A percentile compares a stretch with the other conserved stretches of the same genome.
Evolutionary conservation across 2,113 vertebrate genomes (phyloP).

Genomic region (zebrafish (Danio rerio)): DNA sequence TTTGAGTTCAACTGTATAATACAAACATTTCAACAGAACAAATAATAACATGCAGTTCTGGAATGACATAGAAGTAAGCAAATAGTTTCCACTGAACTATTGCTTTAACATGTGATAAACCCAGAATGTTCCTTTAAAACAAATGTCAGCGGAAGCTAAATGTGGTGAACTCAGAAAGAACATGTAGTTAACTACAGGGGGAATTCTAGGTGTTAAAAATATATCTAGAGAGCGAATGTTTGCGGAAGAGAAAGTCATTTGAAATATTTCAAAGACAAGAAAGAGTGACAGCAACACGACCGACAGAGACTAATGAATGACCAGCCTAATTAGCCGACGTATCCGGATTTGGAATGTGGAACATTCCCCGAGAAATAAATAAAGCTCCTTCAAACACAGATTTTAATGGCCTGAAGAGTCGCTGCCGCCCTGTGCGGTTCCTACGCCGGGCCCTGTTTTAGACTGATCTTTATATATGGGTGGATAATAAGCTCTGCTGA

Average conservation of each 20-base stretch:
- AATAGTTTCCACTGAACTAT: neutral
- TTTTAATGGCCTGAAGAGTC: conserved; percentile 20
- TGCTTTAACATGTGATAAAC: neutral
- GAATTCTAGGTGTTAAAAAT: neutral
- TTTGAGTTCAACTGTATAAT: no score
- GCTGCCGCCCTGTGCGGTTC: neutral
- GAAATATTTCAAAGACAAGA: conserved; percentile 17
- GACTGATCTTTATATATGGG: conserved; percentile 12
- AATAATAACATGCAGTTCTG: neutral
- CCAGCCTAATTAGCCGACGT: conserved; percentile 44
- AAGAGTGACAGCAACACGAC: neutral
- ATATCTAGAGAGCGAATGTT: neutral
- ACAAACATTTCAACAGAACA: neutral
- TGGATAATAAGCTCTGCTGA: conserved; percentile 52
- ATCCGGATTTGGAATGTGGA: conserved; percentile 11
- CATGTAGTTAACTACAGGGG: neutral
- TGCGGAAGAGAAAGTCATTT: neutral
- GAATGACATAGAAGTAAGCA: neutral
- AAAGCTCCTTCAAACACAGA: conserved; percentile 22
- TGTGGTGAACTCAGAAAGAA: neutral
- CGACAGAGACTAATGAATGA: conserved; percentile 29
- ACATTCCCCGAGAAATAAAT: conserved; percentile 32
- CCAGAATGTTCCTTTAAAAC: neutral
- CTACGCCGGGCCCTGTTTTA: conserved; percentile 45
- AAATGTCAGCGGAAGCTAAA: neutral